Evolutionary conservation across 2,888 invertebrate species (phyloP).

Genomic region (Neocrepidodera transversa): DNA sequence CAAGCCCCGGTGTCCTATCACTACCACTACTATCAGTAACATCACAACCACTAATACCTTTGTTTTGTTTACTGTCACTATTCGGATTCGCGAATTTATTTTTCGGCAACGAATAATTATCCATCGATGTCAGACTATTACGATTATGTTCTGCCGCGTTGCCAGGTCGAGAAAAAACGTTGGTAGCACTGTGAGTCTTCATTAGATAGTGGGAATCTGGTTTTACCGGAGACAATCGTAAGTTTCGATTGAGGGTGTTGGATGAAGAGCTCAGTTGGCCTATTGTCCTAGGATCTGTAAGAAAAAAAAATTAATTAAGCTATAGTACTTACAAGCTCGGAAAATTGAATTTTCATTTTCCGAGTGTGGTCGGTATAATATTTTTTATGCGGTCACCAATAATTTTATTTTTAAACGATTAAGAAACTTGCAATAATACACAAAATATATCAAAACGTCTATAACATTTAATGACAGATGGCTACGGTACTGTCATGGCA

Average conservation of each 20-base stretch:
- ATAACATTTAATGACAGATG: no score
- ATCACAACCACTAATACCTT: slow-evolving; percentile 37
- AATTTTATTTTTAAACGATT: no score
- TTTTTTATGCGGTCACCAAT: no score
- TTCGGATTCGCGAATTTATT: slow-evolving; percentile 17
- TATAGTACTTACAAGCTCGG: no score
- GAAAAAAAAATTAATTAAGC: slow-evolving; percentile 1
- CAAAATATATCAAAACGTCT: no score
- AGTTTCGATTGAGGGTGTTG: slow-evolving; percentile 46
- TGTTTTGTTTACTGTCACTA: slow-evolving; percentile 27
- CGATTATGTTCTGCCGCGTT: slow-evolving; percentile 39
- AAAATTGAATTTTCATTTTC: no score
- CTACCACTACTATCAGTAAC: slow-evolving; percentile 33
- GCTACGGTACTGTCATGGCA: no score
- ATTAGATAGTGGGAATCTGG: slow-evolving; percentile 49
- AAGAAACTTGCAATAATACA: no score
- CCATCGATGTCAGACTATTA: slow-evolving; percentile 51
- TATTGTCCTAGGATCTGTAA: slow-evolving; percentile 43
- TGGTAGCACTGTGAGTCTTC: slow-evolving; percentile 59
- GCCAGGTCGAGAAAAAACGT: slow-evolving; percentile 53
- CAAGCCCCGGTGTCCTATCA: slow-evolving; percentile 35
- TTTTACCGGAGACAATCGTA: slow-evolving; percentile 40
- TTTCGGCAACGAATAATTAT: slow-evolving; percentile 46
- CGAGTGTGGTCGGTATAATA: no score
- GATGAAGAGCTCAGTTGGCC: slow-evolving; percentile 51